Evolutionary conservation across 2,113 vertebrate species (phyloP).

Genomic region (Electrona antarctica): DNA sequence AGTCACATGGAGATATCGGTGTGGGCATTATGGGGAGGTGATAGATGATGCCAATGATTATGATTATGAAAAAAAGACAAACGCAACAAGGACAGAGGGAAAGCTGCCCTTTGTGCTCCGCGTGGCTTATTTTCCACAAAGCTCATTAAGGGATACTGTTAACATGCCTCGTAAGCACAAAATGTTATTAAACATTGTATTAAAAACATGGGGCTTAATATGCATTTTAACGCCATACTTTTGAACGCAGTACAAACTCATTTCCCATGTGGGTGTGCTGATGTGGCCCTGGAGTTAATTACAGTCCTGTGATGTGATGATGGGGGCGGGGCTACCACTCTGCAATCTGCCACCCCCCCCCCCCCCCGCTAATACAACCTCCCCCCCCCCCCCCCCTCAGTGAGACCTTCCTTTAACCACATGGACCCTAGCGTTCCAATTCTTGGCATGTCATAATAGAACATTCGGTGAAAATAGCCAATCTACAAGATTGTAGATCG

Average conservation of each 20-base stretch:
- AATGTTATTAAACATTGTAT: no score
- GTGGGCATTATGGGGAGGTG: conserved; percentile 38
- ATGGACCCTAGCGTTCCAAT: no score
- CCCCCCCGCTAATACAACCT: conserved; percentile 39
- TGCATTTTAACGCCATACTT: conserved; percentile 69
- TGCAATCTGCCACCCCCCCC: conserved; percentile 25
- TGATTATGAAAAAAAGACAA: conserved; percentile 61
- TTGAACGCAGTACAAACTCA: conserved; percentile 49
- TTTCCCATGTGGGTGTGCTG: conserved; percentile 69
- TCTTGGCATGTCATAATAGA: no score
- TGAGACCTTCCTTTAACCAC: neutral
- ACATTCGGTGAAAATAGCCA: no score
- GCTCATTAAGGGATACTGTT: conserved; percentile 70
- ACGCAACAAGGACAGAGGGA: conserved; percentile 57
- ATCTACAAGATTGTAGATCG: no score
- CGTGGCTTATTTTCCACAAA: conserved; percentile 57
- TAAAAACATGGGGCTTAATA: conserved; percentile 74
- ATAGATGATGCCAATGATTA: conserved; percentile 54
- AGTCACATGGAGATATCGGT: neutral
- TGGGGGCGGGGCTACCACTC: conserved; percentile 52
- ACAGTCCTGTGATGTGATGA: conserved; percentile 69
- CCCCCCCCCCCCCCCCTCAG: conserved; percentile 22
- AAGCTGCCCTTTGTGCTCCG: conserved; percentile 58
- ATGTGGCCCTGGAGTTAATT: conserved; percentile 72
- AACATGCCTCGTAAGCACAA: conserved; percentile 76